Evolutionary conservation across 2,113 vertebrate species (phyloP), one percentile per base, ranked within the genome.

Genomic region (Octodon degus): DNA sequence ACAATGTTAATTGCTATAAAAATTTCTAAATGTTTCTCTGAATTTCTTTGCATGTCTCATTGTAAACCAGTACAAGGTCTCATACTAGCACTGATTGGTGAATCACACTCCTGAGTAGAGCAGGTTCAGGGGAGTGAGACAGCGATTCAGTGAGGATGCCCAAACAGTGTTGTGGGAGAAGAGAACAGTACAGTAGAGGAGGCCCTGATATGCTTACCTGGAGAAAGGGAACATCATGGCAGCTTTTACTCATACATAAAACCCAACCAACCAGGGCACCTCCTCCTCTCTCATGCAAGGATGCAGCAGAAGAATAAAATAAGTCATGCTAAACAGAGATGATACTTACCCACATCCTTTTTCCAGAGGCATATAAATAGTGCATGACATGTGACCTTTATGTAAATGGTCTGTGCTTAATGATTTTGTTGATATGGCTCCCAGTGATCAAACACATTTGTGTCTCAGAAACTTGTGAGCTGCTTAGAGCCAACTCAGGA

Each of bases 1-100:
- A 72, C 40, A 90, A 53, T 70, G 27, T 93, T 92, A 80, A 68
- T 88, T 90, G 85, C 87, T 88, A 47, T 83, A 47, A 74, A 94
- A 86, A 76, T 88, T 83, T 88, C 68, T 82, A 63, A 90, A 68
- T 62, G 60, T 43, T 67, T 77, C 34, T 87, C 55, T 65, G 25
- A 14, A 19, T 65, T 89, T 87, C 80, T 62, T 32, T 83, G 22
- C 70, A 60, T 32, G 53, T 58, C 81, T 92, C 7, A 25, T 94
- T 92, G 58, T 55, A 94, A 76, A 84, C 63, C 74, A 93, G 11
- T 90, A 74, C 34, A 34, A 50, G 47, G 50, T 77, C 55, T 63
- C 40, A 4, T 65, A 58, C 40, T 63, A 77, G 9, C 60, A 50
- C 2, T 95, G 32, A 70, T 90, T 55, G 80, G 2, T 82, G 70